Percentiles rank a stretch among this genome's conserved stretches.
Conservation (phyloP, 2,797 vertebrate genomes). For the Urocyon cinereoargenteus region DNA sequence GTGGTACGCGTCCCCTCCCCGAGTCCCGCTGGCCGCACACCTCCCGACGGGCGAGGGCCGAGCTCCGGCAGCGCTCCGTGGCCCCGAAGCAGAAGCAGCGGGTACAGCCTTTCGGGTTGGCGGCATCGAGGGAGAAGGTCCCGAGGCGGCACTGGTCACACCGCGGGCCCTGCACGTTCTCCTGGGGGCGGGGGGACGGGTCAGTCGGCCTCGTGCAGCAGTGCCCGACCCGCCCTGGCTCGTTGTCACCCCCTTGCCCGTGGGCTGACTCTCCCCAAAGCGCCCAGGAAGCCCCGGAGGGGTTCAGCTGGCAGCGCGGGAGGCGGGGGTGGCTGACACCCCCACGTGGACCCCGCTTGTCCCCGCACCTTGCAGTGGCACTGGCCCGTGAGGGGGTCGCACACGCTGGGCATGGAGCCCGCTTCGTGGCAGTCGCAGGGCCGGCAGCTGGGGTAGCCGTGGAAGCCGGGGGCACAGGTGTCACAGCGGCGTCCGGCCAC, state of each 20-base stretch:
- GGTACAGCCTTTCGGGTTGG: constrained; percentile 97
- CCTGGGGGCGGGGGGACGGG: constrained; percentile 86
- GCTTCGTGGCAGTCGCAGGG: constrained; percentile 94
- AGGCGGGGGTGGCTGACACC: accelerated
- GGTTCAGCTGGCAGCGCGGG: neutral
- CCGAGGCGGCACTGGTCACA: constrained; percentile 96
- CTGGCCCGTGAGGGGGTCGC: constrained; percentile 92
- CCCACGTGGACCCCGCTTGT: accelerated
- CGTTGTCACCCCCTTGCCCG: accelerated
- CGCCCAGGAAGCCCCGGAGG: neutral
- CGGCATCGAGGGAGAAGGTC: constrained; percentile 95
- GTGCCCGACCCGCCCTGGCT: accelerated
- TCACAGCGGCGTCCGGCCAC: constrained; percentile 95
- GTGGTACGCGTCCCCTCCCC: accelerated
- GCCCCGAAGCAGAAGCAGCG: constrained; percentile 99
- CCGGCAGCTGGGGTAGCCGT: constrained; percentile 93
- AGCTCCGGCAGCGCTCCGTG: constrained; percentile 94
- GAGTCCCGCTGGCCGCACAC: constrained; percentile 79
- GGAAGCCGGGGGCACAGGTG: constrained; percentile 93
- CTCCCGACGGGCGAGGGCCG: constrained; percentile 91
- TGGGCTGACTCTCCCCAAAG: neutral
- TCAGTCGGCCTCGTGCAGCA: accelerated
- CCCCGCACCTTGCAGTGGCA: constrained; percentile 95
- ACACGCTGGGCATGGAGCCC: constrained; percentile 91
- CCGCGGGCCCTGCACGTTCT: constrained; percentile 94